Percentiles rank a stretch among this genome's conserved stretches.
Evolutionary conservation across 2,797 vertebrate species (phyloP).

Genomic region (Sebastes kiyomatsui): DNA sequence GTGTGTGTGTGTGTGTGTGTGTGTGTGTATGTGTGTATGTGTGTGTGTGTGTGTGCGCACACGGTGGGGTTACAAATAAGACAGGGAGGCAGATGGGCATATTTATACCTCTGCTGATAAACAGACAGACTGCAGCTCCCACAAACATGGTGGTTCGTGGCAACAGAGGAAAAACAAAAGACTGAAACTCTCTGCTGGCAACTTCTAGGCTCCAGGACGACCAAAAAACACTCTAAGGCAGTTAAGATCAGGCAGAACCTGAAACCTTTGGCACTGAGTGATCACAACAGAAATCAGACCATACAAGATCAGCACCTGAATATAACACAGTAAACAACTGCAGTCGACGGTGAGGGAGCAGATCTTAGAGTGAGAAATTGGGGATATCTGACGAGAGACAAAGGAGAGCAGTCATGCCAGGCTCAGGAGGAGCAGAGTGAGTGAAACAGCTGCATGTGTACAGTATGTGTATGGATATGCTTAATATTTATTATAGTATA

Average conservation of each 20-base stretch:
- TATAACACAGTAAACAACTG: background rate
- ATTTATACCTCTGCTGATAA: conserved; percentile 54
- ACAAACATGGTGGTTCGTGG: conserved; percentile 47
- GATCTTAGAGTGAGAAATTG: background rate
- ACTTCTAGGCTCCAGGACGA: conserved; percentile 1
- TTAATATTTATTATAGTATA: background rate
- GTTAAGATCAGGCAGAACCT: conserved; percentile 16
- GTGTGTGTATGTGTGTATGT: background rate
- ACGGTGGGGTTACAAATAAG: conserved; percentile 54
- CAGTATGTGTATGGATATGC: background rate
- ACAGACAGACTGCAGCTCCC: conserved; percentile 38
- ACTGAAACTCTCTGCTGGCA: conserved; percentile 20
- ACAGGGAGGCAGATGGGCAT: conserved; percentile 37
- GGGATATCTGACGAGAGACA: conserved; percentile 22
- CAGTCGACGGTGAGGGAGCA: conserved; percentile 2
- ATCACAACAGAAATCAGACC: background rate
- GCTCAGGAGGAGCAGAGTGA: conserved; percentile 71
- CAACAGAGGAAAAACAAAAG: conserved; percentile 10
- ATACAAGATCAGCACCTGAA: background rate
- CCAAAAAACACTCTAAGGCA: background rate
- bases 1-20: background rate
- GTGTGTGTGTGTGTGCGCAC: background rate
- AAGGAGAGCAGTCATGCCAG: conserved; percentile 63
- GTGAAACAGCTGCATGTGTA: conserved; percentile 54
- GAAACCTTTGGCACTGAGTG: conserved; percentile 9